phyloP scores from a whole-genome alignment of 2,797 vertebrate species.

The Smutsia temminckii region DNA sequence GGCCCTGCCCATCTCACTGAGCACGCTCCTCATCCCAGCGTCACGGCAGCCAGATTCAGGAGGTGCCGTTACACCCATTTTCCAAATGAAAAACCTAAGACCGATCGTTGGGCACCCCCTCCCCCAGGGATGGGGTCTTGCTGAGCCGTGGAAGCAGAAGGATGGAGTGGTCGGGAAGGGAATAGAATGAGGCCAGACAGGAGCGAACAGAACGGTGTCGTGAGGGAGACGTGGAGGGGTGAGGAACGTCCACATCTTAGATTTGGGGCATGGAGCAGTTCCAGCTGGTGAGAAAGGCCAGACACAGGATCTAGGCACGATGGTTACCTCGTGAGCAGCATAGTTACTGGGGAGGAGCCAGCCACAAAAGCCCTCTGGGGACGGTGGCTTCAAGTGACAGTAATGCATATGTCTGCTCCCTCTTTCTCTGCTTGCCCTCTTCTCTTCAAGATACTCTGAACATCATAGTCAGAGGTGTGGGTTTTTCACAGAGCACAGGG shows the following conservation, averaged over 20 bases:
- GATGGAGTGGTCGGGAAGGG: not conserved
- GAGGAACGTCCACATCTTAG: not conserved
- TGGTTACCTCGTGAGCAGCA: rapidly evolving
- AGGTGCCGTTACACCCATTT: not conserved
- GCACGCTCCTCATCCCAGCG: rapidly evolving
- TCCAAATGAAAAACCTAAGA: not conserved
- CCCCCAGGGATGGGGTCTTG: not conserved
- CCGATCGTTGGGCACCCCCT: not conserved
- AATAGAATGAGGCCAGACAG: not conserved
- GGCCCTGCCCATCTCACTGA: rapidly evolving
- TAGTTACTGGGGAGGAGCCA: too few relatives aligned
- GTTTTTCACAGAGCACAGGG: not conserved
- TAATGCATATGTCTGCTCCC: too few relatives aligned
- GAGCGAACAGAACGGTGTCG: too few relatives aligned
- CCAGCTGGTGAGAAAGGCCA: not conserved
- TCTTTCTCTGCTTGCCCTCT: not conserved
- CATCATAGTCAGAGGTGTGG: not conserved
- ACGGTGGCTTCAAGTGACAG: not conserved
- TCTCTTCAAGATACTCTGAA: not conserved
- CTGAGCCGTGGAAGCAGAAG: not conserved
- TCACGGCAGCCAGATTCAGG: not conserved
- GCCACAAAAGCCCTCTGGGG: rapidly evolving
- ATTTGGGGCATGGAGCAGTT: not conserved
- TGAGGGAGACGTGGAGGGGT: rapidly evolving
- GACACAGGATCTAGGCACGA: not conserved